phyloP scores from a whole-genome alignment of 2,113 vertebrate genomes.

The Leptodactylus fuscus region DNA sequence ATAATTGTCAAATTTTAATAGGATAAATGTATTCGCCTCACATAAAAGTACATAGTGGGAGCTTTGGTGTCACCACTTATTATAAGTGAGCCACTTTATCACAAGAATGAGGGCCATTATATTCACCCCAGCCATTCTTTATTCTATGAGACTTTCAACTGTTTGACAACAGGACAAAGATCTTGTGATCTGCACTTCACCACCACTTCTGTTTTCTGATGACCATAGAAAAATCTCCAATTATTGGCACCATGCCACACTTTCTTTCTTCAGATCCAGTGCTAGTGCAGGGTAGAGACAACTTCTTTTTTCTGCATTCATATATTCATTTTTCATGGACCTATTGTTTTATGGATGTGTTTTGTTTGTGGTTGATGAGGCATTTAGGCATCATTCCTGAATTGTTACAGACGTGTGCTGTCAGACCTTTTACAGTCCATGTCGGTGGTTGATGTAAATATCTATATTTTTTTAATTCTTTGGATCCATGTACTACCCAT shows the following conservation, averaged over 20 bases:
- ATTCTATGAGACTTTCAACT: neutral
- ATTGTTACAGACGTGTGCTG: no score
- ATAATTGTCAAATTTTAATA: neutral
- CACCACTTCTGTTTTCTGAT: neutral
- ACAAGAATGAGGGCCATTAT: constrained; percentile 15
- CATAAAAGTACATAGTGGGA: neutral
- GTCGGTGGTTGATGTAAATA: no score
- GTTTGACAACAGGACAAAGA: constrained; percentile 2
- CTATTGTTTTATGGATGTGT: no score
- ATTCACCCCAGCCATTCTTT: neutral
- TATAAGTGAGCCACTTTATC: neutral
- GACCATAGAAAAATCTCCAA: neutral
- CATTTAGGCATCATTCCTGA: no score
- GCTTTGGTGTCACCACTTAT: neutral
- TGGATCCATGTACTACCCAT: no score
- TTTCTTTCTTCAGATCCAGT: neutral
- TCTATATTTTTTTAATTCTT: no score
- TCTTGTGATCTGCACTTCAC: constrained; percentile 23
- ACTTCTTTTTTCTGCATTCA: no score
- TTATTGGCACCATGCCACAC: neutral
- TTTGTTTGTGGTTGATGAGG: no score
- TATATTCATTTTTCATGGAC: no score
- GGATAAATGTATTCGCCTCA: neutral
- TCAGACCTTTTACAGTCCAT: no score
- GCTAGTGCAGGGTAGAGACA: neutral